A percentile compares a stretch with the other conserved stretches of the same genome.
These are phyloP conservation scores for Corythoichthys haematopterus DNA, from an alignment of 2,113 vertebrate species.

Conservation along the genomic window DNA sequence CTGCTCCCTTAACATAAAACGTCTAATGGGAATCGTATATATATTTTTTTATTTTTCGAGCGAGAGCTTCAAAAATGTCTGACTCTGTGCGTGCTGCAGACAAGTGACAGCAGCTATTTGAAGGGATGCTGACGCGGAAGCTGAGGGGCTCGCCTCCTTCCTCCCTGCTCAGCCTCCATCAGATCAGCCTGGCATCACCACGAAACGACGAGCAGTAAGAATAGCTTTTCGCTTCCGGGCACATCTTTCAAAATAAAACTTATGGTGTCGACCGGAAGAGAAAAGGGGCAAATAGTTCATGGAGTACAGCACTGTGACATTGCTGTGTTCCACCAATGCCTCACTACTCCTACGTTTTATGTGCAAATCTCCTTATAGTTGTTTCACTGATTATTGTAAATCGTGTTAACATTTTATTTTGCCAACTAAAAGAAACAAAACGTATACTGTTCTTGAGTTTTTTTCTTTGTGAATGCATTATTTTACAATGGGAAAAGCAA, in stretches of 20 bases:
- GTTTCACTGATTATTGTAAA: too few species aligned
- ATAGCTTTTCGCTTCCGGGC: not conserved
- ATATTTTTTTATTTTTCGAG: constrained; percentile 7
- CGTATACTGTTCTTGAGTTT: too few species aligned
- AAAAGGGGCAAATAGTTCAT: too few species aligned
- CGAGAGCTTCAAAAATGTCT: constrained; percentile 11
- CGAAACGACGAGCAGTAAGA: constrained; percentile 39
- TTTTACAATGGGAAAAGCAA: too few species aligned
- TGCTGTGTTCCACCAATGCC: too few species aligned
- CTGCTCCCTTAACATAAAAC: constrained; percentile 3
- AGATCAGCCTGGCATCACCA: constrained; percentile 61
- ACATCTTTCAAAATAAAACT: constrained; percentile 34
- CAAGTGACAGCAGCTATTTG: constrained; percentile 59
- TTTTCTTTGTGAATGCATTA: too few species aligned
- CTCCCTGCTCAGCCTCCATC: constrained; percentile 64
- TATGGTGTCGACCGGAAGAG: too few species aligned
- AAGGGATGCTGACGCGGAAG: constrained; percentile 62
- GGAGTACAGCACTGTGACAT: too few species aligned
- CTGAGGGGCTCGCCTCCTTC: constrained; percentile 65
- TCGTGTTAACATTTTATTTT: too few species aligned
- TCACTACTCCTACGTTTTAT: too few species aligned
- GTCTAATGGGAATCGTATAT: not conserved
- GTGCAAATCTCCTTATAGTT: too few species aligned
- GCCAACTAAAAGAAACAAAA: too few species aligned
- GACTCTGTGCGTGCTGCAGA: constrained; percentile 26